Base-by-base conservation (phyloP, 2,888 invertebrate genomes). In the Trichopoda pennipes region DNA sequence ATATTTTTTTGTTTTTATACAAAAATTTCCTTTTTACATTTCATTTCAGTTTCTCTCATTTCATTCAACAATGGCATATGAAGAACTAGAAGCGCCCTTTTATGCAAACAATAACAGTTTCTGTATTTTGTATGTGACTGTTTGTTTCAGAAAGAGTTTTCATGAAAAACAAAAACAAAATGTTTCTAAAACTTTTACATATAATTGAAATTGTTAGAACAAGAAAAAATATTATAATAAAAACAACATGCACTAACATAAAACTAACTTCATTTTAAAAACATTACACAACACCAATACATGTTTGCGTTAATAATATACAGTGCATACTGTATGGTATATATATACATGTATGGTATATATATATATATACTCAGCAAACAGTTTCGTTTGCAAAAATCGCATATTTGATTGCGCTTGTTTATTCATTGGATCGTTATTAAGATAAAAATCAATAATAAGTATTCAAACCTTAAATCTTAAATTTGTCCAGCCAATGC, bases 151-250 rank as follows among this genome's bases (percentile, higher is more conserved):
- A 10, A 19, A 55, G 35, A 21, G 19, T 60, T 69, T 61, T 47
- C 16, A 35, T 69, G 21, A 69, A 44, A 61, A 21, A 60, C 44
- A 76, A 72, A 12, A n/a, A n/a, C n/a, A n/a, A 49, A 68, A 69
- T 32, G 32, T 73, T 66, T 79, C 58, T 79, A 73, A 79, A 79
- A 73, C 72, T 79, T 79, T 79, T 38, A 28, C 60, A 66, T 73
- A 66, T 79, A 79, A 79, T 79, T 79, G 78, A 79, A 79, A 79
- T 79, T 73, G 44, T 73, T 79, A 38, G 60, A 61, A 69, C 44
- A 32, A 16, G 35, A 56, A 64, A 47, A 35, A 56, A 61, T 44
- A n/a, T n/a, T 44, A 28, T 28, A 28, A 58, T 10, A 51, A 56
- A 51, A 66, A 19, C 47, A 49, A 58, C 32, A 58, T 14, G 17